Conservation (phyloP, 2,113 vertebrate species). For the Procapra przewalskii region DNA sequence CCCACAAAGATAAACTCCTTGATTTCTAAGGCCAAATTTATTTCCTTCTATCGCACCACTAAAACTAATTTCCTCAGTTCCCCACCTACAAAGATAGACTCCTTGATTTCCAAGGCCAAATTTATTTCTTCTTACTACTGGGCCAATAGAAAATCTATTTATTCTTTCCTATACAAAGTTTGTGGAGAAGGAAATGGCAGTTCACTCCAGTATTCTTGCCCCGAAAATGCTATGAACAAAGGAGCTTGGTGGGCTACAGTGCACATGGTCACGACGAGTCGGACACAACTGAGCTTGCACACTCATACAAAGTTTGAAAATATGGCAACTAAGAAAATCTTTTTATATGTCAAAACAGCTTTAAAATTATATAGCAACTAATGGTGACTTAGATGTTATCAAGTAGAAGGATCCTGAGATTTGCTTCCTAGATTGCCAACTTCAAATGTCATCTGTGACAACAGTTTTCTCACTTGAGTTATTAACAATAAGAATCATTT, state of each 20-base stretch:
- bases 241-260: not conserved
- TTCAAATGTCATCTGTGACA: not conserved
- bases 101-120: not conserved
- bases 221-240: not conserved
- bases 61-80: not conserved
- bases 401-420: not conserved
- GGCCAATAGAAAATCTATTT: not conserved
- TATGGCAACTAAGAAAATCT: not conserved
- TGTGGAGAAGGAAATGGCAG: not conserved
- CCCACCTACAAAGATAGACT: not conserved
- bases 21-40: not conserved
- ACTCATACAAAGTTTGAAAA: not conserved
- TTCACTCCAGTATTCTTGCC: not conserved
- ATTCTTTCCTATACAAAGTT: not conserved
- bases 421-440: not conserved
- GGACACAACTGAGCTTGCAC: not conserved
- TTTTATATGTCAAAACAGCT: not conserved
- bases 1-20: not conserved
- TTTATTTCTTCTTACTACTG: not conserved
- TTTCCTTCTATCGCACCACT: not conserved
- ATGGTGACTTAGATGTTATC: not conserved
- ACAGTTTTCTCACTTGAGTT: not conserved
- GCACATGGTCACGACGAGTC: accelerated
- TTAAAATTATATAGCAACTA: not conserved
- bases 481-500: not conserved